phyloP scores from a whole-genome alignment of 2,113 vertebrate species.

The Corythaixoides concolor region DNA sequence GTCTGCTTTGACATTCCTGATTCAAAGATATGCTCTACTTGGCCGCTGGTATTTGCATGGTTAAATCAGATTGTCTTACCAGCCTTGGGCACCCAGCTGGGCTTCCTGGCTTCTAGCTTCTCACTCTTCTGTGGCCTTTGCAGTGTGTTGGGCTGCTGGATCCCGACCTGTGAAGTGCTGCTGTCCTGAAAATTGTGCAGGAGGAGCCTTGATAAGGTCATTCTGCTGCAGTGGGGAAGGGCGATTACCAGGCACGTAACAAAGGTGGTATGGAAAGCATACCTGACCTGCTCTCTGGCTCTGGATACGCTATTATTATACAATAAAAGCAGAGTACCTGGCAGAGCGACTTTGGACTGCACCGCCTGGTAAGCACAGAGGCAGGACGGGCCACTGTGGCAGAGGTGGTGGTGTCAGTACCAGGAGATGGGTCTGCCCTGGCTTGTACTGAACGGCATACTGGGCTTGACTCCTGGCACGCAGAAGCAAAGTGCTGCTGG shows the following conservation, averaged over 20 bases:
- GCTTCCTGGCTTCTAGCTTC: neutral
- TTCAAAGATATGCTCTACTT: slow-evolving; percentile 16
- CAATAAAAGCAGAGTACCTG: neutral
- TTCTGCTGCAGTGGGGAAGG: neutral
- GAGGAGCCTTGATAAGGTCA: neutral
- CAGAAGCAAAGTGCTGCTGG: neutral
- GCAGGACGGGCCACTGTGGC: neutral
- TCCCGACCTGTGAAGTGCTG: neutral
- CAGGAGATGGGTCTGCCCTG: neutral
- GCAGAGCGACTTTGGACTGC: neutral
- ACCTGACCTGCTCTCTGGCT: neutral
- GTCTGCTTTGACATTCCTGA: neutral
- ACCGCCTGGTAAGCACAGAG: neutral
- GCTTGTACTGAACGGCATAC: neutral
- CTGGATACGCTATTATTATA: neutral
- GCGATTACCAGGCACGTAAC: accelerated
- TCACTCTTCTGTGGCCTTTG: neutral
- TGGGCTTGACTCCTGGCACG: neutral
- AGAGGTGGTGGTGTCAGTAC: neutral
- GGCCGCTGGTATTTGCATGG: slow-evolving; percentile 27
- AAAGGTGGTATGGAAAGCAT: neutral
- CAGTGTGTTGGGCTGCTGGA: neutral
- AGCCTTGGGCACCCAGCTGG: slow-evolving; percentile 14
- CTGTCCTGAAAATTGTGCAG: neutral
- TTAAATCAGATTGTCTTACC: slow-evolving; percentile 10